phyloP scores from a whole-genome alignment of 2,888 invertebrate species.

The Tuberolachnus salignus region DNA sequence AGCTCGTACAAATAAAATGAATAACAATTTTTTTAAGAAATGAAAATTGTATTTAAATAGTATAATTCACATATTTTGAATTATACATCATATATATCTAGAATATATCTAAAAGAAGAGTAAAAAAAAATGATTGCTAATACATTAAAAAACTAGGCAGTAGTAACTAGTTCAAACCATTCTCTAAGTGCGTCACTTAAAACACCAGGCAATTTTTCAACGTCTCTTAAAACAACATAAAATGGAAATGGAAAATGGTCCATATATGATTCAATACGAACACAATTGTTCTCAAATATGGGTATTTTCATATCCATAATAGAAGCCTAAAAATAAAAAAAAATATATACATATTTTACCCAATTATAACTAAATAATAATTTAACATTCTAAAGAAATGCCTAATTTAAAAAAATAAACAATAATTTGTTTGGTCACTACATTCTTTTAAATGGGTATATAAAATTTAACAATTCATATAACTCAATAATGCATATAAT shows the following conservation, averaged over 20 bases:
- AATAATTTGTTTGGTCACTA: neutral
- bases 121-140: no score
- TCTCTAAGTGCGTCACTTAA: conserved; percentile 95
- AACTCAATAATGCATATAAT: no score
- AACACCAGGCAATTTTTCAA: conserved; percentile 84
- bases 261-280: conserved; percentile 81
- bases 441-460: neutral
- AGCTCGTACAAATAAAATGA: no score
- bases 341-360: conserved; percentile 36
- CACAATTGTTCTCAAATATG: conserved; percentile 68
- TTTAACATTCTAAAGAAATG: neutral
- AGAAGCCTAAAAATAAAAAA: conserved; percentile 73
- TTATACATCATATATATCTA: no score
- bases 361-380: neutral
- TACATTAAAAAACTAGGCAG: conserved; percentile 60
- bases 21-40: no score
- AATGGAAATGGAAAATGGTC: conserved; percentile 98
- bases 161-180: conserved; percentile 95
- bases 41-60: no score
- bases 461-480: neutral
- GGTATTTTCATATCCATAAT: conserved; percentile 88
- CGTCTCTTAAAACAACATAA: conserved; percentile 90
- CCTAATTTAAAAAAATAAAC: neutral
- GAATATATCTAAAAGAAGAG: no score
- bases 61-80: no score